Conservation (phyloP, 2,113 vertebrate species). For the Hassar affinis region DNA sequence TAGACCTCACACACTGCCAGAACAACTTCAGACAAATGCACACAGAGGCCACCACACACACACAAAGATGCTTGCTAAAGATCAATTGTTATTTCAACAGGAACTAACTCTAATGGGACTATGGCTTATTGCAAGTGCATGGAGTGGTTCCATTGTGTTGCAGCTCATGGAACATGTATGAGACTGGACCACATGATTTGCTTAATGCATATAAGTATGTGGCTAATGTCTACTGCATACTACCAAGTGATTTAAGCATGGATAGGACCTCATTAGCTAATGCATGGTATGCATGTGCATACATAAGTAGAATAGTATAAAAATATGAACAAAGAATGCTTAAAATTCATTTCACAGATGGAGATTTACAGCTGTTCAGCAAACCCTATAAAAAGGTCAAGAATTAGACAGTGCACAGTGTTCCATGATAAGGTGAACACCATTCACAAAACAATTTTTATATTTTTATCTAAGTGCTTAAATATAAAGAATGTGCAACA, state of each 20-base stretch:
- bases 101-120: neutral
- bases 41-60: conserved; percentile 2
- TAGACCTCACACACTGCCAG: conserved; percentile 37
- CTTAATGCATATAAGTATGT: conserved; percentile 10
- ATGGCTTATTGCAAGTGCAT: conserved; percentile 7
- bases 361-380: neutral
- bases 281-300: conserved; percentile 17
- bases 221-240: conserved; percentile 13
- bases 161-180: conserved; percentile 36
- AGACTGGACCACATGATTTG: conserved; percentile 19
- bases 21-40: conserved; percentile 9
- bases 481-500: neutral
- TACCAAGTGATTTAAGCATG: conserved; percentile 20
- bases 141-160: neutral
- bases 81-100: neutral
- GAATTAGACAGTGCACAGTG: neutral
- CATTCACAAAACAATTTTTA: neutral
- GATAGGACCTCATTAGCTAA: conserved; percentile 19
- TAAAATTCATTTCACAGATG: neutral
- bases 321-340: neutral
- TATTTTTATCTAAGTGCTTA: neutral
- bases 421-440: neutral
- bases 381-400: neutral
- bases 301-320: neutral
- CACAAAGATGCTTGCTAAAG: neutral